Percentiles rank a stretch among this genome's conserved stretches.
These are phyloP conservation scores for Hiodon tergisus DNA, from an alignment of 2,113 vertebrate species.

Conservation along the genomic window DNA sequence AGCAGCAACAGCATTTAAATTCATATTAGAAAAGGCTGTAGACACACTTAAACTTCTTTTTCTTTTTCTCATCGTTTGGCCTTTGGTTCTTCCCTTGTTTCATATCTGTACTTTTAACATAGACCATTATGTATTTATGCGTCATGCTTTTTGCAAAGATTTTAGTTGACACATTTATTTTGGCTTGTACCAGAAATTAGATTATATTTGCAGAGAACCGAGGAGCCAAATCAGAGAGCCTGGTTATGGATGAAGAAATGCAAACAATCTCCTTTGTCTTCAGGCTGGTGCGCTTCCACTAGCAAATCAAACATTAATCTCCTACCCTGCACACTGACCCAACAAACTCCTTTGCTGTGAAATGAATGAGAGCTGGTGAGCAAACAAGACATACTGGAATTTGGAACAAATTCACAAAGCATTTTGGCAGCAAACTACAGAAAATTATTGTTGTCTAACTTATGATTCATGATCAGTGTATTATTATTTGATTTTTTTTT, in stretches of 20 bases:
- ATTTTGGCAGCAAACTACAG: constrained; percentile 10
- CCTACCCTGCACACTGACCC: constrained; percentile 20
- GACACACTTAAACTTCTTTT: too few relatives aligned
- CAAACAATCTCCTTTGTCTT: constrained; percentile 36
- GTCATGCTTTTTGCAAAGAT: too few relatives aligned
- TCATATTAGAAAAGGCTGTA: too few relatives aligned
- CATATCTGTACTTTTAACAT: too few relatives aligned
- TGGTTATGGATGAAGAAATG: constrained; percentile 27
- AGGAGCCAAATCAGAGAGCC: constrained; percentile 29
- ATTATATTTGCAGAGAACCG: neutral
- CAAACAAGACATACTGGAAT: constrained; percentile 24
- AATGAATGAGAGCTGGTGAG: constrained; percentile 6
- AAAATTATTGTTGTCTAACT: neutral
- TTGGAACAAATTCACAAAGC: constrained; percentile 19
- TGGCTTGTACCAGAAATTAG: too few relatives aligned
- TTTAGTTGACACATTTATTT: too few relatives aligned
- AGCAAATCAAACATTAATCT: constrained; percentile 35
- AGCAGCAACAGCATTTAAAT: too few relatives aligned
- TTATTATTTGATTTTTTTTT: neutral
- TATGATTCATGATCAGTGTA: neutral
- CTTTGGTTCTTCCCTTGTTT: too few relatives aligned
- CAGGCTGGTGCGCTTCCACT: constrained; percentile 25
- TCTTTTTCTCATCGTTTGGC: too few relatives aligned
- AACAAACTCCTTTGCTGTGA: constrained; percentile 16
- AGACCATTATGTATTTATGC: too few relatives aligned